Base-by-base conservation (phyloP, 2,888 invertebrate genomes). In the Halictus ligatus region DNA sequence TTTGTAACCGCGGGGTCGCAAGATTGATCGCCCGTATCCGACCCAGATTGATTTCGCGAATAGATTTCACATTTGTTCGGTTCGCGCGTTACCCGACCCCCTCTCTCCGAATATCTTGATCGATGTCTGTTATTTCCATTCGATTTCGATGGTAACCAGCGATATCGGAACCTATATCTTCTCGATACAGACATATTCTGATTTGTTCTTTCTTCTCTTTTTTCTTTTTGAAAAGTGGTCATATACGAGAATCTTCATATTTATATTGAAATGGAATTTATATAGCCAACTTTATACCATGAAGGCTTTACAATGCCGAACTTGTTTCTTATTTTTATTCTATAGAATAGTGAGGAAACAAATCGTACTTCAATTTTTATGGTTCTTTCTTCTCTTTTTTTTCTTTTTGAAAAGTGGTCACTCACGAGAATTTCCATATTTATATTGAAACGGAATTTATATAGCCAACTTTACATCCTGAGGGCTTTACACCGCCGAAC, bases 1-100 rank as follows among this genome's bases (percentile, higher is more conserved):
- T 35, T 78, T 18, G 25, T 50, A 40, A 58, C n/a, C 69, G 43
- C 6, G 21, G 43, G 71, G 12, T 46, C 21, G n/a, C 18, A 48
- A 50, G 64, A 76, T 85, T 54, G 79, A 85, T 79, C 54, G 72
- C 35, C 73, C 29, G 25, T 79, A 72, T 58, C 58, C 40, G 46
- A 29, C 10, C 21, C n/a, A 13, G 35, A 85, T 85, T 84, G 84
- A 85, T 84, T 84, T 58, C 46, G 25, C 15, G 69, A 69, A 78
- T 69, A 29, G 60, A 83, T 78, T 50, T 35, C 35, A n/a, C 35
- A 29, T 50, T 73, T 48, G 69, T 15, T 60, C 46, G 50, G 69
- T 21, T 69, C 69, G 40, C 69, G 12, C 69, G 69, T 40, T 69
- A 69, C 40, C 21, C 40, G 8, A 64, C 40, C 69, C 35, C 35